phyloP scores from a whole-genome alignment of 1,140 invertebrate genomes.

The Caenorhabditis briggsae region DNA sequence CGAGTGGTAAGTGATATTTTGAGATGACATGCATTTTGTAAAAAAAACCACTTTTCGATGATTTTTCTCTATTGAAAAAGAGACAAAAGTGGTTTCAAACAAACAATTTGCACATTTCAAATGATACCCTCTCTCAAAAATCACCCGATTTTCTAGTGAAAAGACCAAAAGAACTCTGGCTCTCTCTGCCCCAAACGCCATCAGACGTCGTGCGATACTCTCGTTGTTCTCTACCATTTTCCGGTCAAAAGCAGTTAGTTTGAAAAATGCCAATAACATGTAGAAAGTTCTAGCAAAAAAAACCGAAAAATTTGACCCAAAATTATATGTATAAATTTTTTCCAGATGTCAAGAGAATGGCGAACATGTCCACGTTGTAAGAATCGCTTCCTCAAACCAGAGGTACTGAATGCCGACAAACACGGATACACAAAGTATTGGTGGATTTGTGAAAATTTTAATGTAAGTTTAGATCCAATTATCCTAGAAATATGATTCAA shows the following conservation, averaged over 20 bases:
- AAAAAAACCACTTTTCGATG: constrained; percentile 6
- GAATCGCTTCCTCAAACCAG: not conserved
- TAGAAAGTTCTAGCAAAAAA: too few species aligned
- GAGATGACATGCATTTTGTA: constrained; percentile 9
- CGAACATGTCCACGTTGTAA: constrained; percentile 14
- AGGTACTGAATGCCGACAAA: not conserved
- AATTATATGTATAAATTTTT: not conserved
- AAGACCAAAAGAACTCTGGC: constrained; percentile 29
- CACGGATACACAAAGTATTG: constrained; percentile 5
- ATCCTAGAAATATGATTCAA: not conserved
- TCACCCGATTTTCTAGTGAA: constrained; percentile 13
- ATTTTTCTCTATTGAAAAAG: constrained; percentile 16
- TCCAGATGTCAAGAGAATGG: constrained; percentile 13
- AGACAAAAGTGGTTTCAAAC: not conserved
- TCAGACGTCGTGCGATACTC: not conserved
- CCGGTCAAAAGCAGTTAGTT: constrained; percentile 3
- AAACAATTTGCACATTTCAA: constrained; percentile 28
- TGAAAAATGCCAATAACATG: not conserved
- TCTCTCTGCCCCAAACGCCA: not conserved
- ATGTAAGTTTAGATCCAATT: not conserved
- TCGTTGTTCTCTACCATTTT: not conserved
- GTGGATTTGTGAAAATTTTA: constrained; percentile 17
- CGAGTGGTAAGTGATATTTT: constrained; percentile 53
- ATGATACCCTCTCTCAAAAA: constrained; percentile 32
- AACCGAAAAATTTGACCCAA: too few species aligned